Percentiles rank a stretch among this genome's conserved stretches.
These are phyloP conservation scores for Scyliorhinus canicula DNA, from an alignment of 2,797 vertebrate genomes.

Conservation along the genomic window DNA sequence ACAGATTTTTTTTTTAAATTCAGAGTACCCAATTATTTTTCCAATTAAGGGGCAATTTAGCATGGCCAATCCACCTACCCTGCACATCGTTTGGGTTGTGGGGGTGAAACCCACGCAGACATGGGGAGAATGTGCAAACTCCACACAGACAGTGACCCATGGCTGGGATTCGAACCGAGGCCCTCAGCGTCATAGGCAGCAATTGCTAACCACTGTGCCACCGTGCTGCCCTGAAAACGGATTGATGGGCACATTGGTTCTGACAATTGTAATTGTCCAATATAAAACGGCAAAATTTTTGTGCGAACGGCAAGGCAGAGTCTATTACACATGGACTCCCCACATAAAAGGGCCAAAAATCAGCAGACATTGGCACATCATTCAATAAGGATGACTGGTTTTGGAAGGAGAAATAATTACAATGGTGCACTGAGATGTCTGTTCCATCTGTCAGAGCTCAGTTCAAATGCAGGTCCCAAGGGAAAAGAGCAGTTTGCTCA, in stretches of 20 bases:
- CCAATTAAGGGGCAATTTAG: too few relatives aligned
- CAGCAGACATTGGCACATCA: background rate
- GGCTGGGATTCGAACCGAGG: too few relatives aligned
- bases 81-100: too few relatives aligned
- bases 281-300: background rate
- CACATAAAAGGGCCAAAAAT: background rate
- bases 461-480: background rate
- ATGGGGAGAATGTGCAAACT: too few relatives aligned
- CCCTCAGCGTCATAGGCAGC: too few relatives aligned
- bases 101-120: too few relatives aligned
- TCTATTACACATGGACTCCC: background rate
- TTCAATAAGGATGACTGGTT: background rate
- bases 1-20: too few relatives aligned
- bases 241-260: background rate
- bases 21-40: too few relatives aligned
- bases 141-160: too few relatives aligned
- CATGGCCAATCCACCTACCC: too few relatives aligned
- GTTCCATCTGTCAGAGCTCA: constrained; percentile 9
- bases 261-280: background rate
- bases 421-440: background rate
- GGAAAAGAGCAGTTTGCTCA: background rate
- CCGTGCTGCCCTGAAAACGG: too few relatives aligned
- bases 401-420: background rate
- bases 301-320: background rate
- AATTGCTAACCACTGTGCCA: too few relatives aligned